Conservation (phyloP, 30 jellyfish, hydroid and myxozoan genomes). For the Hydra vulgaris region DNA sequence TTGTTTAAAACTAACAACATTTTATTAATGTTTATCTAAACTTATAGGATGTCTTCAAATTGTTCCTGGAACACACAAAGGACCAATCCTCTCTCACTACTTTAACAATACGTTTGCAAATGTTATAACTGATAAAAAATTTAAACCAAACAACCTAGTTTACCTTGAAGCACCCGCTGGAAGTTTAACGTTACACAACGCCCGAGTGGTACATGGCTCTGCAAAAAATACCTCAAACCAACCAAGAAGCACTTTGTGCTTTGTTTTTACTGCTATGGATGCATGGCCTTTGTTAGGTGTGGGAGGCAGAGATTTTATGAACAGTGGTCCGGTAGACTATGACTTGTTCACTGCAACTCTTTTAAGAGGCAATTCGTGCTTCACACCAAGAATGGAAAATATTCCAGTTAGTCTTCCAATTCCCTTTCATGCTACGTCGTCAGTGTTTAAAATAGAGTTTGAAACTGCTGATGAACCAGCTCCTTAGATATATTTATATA, state of each 20-base stretch:
- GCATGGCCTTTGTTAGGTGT: slow-evolving; percentile 88
- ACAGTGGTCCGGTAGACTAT: slow-evolving; percentile 54
- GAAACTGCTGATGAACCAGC: slow-evolving; percentile 18
- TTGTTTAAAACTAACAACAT: too few relatives aligned
- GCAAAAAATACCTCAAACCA: slow-evolving; percentile 35
- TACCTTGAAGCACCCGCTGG: slow-evolving; percentile 76
- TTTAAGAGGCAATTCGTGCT: slow-evolving; percentile 42
- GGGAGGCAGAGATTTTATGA: slow-evolving; percentile 42
- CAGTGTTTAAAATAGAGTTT: slow-evolving; percentile 25
- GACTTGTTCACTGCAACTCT: slow-evolving; percentile 37
- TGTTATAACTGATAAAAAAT: slow-evolving; percentile 41
- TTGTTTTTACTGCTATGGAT: slow-evolving; percentile 52
- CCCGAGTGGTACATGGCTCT: slow-evolving; percentile 57
- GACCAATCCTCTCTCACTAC: slow-evolving; percentile 46
- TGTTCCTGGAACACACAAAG: slow-evolving; percentile 56
- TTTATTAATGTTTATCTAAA: too few relatives aligned
- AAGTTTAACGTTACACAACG: slow-evolving; percentile 55
- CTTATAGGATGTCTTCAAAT: slow-evolving; percentile 61
- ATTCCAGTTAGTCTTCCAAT: slow-evolving; percentile 60
- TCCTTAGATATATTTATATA: not conserved
- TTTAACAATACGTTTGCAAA: slow-evolving; percentile 13
- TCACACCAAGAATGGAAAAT: slow-evolving; percentile 37
- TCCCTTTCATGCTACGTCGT: slow-evolving; percentile 29
- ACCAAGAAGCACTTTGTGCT: slow-evolving; percentile 50
- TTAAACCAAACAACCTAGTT: slow-evolving; percentile 19